phyloP scores from a whole-genome alignment of 1,140 invertebrate genomes.

The Drosophila triauraria region DNA sequence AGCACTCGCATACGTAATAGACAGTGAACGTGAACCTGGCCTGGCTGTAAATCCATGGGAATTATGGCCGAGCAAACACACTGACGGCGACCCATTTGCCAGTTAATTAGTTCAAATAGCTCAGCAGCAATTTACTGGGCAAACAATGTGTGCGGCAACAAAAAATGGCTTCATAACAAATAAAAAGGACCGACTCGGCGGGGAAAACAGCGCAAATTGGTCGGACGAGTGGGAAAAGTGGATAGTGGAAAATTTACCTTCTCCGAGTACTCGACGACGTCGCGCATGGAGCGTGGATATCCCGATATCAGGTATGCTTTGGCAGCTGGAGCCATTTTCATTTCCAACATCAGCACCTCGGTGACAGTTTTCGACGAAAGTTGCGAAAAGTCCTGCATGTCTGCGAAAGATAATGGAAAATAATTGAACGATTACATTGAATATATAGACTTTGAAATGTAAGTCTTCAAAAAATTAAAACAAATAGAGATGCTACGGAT shows the following conservation, averaged over 20 bases:
- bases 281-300: slow-evolving; percentile 96
- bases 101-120: slow-evolving; percentile 74
- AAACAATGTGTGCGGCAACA: slow-evolving; percentile 53
- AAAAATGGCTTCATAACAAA: slow-evolving; percentile 51
- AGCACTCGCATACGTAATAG: slow-evolving; percentile 36
- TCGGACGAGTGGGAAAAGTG: background rate
- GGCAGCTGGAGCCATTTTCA: slow-evolving; percentile 95
- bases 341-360: slow-evolving; percentile 95
- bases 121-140: slow-evolving; percentile 59
- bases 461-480: no score
- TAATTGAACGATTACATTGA: background rate
- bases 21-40: slow-evolving; percentile 15
- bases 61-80: slow-evolving; percentile 61
- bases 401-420: slow-evolving; percentile 84
- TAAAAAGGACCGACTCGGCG: slow-evolving; percentile 1
- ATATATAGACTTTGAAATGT: no score
- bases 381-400: slow-evolving; percentile 93
- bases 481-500: no score
- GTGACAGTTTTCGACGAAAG: slow-evolving; percentile 94
- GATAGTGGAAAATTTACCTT: slow-evolving; percentile 87
- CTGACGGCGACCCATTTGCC: slow-evolving; percentile 49
- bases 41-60: slow-evolving; percentile 59
- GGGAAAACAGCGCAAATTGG: slow-evolving; percentile 5
- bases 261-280: slow-evolving; percentile 95
- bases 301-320: slow-evolving; percentile 98